Base-by-base conservation (phyloP, 2,797 vertebrate species). In the Leuciscus waleckii region DNA sequence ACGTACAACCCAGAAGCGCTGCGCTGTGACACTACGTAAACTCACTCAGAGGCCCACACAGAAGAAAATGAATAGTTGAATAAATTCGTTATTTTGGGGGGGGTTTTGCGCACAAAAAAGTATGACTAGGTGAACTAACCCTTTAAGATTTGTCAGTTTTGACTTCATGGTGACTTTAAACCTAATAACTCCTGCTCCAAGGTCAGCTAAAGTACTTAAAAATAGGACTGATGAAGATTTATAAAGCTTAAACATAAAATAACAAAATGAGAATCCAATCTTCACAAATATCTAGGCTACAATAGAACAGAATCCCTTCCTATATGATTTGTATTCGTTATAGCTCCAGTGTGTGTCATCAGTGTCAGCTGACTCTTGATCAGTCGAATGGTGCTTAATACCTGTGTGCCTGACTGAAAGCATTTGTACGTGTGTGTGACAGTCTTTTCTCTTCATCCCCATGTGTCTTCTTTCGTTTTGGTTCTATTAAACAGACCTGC, bases 341-440 rank as follows among this genome's bases (percentile, higher is more conserved):
- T 16, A 61, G 46, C 73, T 84, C 46, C 37, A 23, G 75, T 84
- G 75, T 79, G 67, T 70, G 41, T 84, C 43, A 77, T 83, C 39
- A 46, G 75, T 71, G 56, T 85, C 75, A 51, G 67, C 80, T 82
- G 81, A 80, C 68, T 51, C 67, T 23, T 21, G 68, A 41, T 80
- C 43, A 32, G 83, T 61, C 54, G 77, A 85, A 63, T 85, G 84
- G 84, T 85, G 84, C 84, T 85, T 74, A 80, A 80, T 41, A 58
- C 84, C 84, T 54, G 68, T 67, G 84, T 85, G 84, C 84, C 84
- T 80, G 84, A 74, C 69, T 65, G 32, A n/a, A 80, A 35, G 1
- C 41, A 71, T 85, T 70, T 46, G 49, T 84, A 43, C 3, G 39
- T 32, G 63, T 32, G 63, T 51, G 41, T 51, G 41, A 74, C 54